A percentile compares a stretch with the other conserved stretches of the same genome.
phyloP scores from a whole-genome alignment of 2,888 invertebrate genomes.

The Calephelis perditalis region DNA sequence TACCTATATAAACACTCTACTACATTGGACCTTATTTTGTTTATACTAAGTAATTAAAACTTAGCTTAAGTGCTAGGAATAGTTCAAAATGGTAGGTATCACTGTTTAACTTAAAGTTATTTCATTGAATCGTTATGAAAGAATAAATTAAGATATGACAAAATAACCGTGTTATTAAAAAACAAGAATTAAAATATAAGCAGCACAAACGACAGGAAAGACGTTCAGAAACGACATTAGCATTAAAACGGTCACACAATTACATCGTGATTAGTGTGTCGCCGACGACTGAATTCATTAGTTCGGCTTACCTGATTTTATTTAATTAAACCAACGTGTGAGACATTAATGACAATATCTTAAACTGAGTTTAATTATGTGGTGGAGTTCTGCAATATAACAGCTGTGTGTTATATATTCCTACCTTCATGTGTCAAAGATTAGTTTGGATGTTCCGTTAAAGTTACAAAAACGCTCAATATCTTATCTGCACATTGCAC shows the following conservation, averaged over 20 bases:
- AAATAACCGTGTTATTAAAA: not conserved
- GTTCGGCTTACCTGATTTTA: slow-evolving; percentile 77
- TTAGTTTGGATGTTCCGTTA: too few species aligned
- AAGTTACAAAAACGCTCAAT: too few species aligned
- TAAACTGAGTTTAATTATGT: slow-evolving; percentile 18
- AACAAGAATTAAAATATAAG: slow-evolving; percentile 25
- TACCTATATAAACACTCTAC: too few species aligned
- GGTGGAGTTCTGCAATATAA: not conserved
- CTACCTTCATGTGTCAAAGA: too few species aligned
- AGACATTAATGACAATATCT: slow-evolving; percentile 13
- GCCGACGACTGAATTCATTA: slow-evolving; percentile 73
- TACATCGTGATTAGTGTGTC: slow-evolving; percentile 70
- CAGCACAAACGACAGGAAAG: slow-evolving; percentile 36
- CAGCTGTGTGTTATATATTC: too few species aligned
- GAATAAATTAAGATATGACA: too few species aligned
- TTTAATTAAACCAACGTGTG: slow-evolving; percentile 57
- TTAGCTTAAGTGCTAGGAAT: not conserved
- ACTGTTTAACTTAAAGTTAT: not conserved
- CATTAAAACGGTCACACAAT: slow-evolving; percentile 75
- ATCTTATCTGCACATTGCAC: too few species aligned
- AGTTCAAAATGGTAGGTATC: too few species aligned
- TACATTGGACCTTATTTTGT: too few species aligned
- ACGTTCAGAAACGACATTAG: slow-evolving; percentile 36
- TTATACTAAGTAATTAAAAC: not conserved
- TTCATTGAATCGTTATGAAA: not conserved